A percentile compares a stretch with the other conserved stretches of the same genome.
phyloP scores from a whole-genome alignment of 1,140 invertebrate genomes.

The Heterodera schachtii region DNA sequence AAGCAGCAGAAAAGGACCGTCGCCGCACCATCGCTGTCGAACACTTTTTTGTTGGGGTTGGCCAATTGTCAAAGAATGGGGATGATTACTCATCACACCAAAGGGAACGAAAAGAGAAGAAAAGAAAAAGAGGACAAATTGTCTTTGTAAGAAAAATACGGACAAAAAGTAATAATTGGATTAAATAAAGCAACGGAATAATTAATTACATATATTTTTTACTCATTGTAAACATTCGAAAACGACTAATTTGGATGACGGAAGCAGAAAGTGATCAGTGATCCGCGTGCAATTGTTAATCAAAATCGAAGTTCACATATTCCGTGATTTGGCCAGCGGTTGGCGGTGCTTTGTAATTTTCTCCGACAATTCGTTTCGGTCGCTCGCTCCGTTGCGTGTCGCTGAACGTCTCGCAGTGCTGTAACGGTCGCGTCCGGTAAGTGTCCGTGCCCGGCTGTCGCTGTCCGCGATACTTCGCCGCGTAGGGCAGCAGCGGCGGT shows the following conservation, averaged over 20 bases:
- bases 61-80: not conserved
- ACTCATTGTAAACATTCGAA: too few relatives aligned
- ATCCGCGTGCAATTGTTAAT: not conserved
- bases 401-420: slow-evolving; percentile 14
- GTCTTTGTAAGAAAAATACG: too few relatives aligned
- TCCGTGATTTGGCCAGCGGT: not conserved
- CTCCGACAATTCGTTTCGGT: slow-evolving; percentile 12
- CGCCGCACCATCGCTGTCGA: not conserved
- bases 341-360: slow-evolving; percentile 8
- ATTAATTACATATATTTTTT: too few relatives aligned
- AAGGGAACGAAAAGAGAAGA: not conserved
- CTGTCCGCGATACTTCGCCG: slow-evolving; percentile 41
- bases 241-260: too few relatives aligned
- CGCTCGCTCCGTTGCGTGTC: not conserved
- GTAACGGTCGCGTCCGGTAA: slow-evolving; percentile 34
- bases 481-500: slow-evolving; percentile 45
- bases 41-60: not conserved
- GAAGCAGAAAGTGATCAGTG: too few relatives aligned
- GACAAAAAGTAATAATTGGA: too few relatives aligned
- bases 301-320: slow-evolving; percentile 29
- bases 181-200: too few relatives aligned
- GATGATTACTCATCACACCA: not conserved
- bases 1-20: too few relatives aligned
- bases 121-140: too few relatives aligned
- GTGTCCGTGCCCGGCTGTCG: slow-evolving; percentile 38